A percentile compares a stretch with the other conserved stretches of the same genome.
Conservation (phyloP, 2,797 vertebrate species). For the Myioborus miniatus region DNA sequence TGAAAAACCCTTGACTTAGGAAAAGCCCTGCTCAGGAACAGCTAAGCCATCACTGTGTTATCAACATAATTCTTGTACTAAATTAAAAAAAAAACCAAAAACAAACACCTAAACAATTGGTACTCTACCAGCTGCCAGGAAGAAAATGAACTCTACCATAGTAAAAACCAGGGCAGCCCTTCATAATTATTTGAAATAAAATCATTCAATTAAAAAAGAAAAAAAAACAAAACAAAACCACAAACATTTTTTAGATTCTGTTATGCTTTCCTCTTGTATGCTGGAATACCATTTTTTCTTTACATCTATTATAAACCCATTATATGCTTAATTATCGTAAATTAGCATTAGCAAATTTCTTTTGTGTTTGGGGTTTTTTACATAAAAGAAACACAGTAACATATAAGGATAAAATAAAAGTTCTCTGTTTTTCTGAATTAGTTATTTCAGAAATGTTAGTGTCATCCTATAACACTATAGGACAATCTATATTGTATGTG, state of each 20-base stretch:
- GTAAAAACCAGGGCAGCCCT: background rate
- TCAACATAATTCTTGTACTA: background rate
- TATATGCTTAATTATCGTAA: background rate
- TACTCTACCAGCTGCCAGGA: background rate
- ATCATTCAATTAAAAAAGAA: background rate
- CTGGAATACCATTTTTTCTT: background rate
- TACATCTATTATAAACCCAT: background rate
- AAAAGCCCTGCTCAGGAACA: background rate
- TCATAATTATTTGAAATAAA: background rate
- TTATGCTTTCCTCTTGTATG: background rate
- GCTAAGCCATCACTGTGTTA: background rate
- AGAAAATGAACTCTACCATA: background rate
- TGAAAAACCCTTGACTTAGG: background rate
- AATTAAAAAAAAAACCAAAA: background rate
- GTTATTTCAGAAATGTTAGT: background rate
- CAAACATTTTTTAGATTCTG: background rate
- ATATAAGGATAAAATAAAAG: background rate
- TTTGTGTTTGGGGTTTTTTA: background rate
- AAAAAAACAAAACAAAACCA: background rate
- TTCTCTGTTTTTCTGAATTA: background rate
- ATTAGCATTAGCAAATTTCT: background rate
- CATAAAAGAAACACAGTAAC: background rate
- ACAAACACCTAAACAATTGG: background rate
- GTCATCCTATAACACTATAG: background rate
- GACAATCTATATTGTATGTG: background rate